These are phyloP conservation scores for Podargus strigoides DNA, from an alignment of 2,797 vertebrate species.

Conservation along the genomic window DNA sequence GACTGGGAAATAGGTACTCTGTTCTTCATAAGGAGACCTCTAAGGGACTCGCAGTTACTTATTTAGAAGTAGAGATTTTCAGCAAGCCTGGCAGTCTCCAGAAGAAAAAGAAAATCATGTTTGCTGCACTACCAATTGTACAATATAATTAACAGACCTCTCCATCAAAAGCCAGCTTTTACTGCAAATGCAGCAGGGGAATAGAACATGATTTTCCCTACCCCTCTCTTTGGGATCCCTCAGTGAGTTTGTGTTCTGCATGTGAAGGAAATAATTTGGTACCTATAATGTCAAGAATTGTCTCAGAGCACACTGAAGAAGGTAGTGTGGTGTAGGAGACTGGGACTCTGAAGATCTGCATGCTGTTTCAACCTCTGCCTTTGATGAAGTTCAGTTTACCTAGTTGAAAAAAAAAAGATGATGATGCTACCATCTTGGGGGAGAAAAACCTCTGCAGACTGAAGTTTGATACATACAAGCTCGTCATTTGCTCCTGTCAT, in stretches of 20 bases:
- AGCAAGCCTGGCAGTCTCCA: not conserved
- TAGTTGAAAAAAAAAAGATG: not conserved
- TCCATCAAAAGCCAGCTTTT: not conserved
- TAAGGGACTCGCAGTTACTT: not conserved
- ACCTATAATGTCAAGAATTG: not conserved
- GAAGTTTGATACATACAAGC: not conserved
- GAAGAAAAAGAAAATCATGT: not conserved
- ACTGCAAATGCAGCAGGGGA: not conserved
- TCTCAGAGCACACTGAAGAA: not conserved
- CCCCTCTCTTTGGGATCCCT: not conserved
- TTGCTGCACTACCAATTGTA: not conserved
- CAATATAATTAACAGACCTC: not conserved
- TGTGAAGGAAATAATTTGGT: not conserved
- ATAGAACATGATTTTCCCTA: not conserved
- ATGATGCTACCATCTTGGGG: not conserved
- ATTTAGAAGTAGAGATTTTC: not conserved
- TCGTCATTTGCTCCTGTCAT: not conserved
- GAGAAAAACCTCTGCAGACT: not conserved
- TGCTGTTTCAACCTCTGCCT: not conserved
- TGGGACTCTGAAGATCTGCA: not conserved
- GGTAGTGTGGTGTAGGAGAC: not conserved
- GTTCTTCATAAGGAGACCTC: not conserved
- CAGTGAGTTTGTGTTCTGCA: not conserved
- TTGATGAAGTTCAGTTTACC: not conserved
- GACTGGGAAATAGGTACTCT: not conserved